A percentile compares a stretch with the other conserved stretches of the same genome.
Evolutionary conservation across 2,113 vertebrate species (phyloP).

Genomic region (Choloepus hoffmanni): DNA sequence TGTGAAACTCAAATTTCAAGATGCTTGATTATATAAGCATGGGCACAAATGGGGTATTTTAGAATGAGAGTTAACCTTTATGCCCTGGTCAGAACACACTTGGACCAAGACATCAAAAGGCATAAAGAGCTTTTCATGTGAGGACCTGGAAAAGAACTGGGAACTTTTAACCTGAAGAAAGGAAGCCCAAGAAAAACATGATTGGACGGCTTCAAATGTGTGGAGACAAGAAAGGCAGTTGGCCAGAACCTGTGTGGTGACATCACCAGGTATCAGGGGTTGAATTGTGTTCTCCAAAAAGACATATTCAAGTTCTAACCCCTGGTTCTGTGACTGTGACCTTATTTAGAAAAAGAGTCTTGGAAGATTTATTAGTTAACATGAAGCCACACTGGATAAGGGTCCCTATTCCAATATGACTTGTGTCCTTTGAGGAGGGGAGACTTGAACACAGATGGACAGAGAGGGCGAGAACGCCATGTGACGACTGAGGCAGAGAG

Average conservation of each 20-base stretch:
- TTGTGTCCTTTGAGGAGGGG: no score
- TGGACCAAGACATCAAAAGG: neutral
- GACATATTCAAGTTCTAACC: no score
- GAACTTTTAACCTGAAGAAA: neutral
- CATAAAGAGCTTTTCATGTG: neutral
- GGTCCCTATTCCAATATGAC: no score
- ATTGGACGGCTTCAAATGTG: neutral
- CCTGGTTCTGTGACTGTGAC: no score
- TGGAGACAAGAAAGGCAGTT: neutral
- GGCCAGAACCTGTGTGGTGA: rapidly evolving
- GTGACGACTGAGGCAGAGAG: no score
- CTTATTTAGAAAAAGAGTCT: no score
- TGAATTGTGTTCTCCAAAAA: no score
- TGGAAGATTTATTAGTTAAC: no score
- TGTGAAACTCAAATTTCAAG: neutral
- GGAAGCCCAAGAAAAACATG: neutral
- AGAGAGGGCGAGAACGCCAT: no score
- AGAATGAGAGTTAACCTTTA: neutral
- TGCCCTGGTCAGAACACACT: neutral
- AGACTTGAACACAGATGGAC: no score
- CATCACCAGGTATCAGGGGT: neutral
- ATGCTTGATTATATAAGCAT: neutral
- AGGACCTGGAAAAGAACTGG: neutral
- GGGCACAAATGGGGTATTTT: neutral
- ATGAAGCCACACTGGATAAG: no score